Base-by-base conservation (phyloP, 2,888 invertebrate species). In the Chymomyza procnemis region DNA sequence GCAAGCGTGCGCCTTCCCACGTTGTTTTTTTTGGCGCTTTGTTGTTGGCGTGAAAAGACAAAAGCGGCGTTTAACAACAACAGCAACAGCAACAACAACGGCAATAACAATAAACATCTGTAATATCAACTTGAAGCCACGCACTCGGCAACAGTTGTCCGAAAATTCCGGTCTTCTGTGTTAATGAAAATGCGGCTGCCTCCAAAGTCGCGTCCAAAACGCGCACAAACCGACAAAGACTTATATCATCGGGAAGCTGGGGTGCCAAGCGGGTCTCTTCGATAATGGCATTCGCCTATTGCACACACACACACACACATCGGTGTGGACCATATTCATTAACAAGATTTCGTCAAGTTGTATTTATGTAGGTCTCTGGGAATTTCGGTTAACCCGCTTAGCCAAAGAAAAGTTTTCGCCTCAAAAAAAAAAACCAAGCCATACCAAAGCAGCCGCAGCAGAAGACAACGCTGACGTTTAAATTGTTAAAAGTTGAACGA, bases 241-340 rank as follows among this genome's bases (percentile, higher is more conserved):
- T 85, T 81, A 81, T 85, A 80, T 81, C 84, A 85, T 74, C 67
- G 61, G 14, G 34, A 12, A 14, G 50, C 16, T 50, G 26, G 1
- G n/a, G 30, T 16, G 19, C 30, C n/a, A n/a, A n/a, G n/a, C n/a
- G n/a, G 50, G 22, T 2, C 2, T 22, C 19, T 48, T 60, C 47
- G 47, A 66, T 74, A 74, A 67, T 71, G 61, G 69, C 62, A 50
- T 34, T 26, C 55, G 56, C 26, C 73, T 75, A 66, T 67, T 75
- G 64, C 70, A 67, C 26, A 26, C 3, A 26, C 26, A 26, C 5
- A 5, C 2, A 26, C 8, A 26, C 6, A 26, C 8, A 65, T 66
- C 64, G 48, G 55, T 76, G 75, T 82, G 80, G 73, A 82, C 79
- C 73, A 88, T 85, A 85, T 86, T 86, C 87, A 86, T 86, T 87